Conservation (phyloP, 2,888 invertebrate species). For the Caenorhabditis sp. region DNA sequence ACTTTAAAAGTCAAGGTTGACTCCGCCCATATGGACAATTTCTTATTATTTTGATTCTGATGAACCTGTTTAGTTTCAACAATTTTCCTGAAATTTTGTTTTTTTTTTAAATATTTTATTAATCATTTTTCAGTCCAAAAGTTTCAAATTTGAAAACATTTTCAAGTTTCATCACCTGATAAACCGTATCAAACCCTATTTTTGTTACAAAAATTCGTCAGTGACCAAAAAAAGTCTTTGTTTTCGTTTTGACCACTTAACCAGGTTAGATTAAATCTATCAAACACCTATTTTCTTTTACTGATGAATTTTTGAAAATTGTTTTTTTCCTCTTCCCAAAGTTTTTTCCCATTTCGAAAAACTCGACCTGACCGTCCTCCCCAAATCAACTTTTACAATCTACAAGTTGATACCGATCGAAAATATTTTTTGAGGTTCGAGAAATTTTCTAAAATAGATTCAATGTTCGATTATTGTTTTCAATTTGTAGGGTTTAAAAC, state of each 20-base stretch:
- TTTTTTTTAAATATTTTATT: too few relatives aligned
- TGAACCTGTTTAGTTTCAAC: neutral
- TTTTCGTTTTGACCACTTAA: neutral
- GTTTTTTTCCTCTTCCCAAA: neutral
- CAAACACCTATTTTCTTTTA: neutral
- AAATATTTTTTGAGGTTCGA: neutral
- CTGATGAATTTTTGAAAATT: constrained; percentile 3
- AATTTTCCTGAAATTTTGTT: constrained; percentile 2
- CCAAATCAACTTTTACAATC: neutral
- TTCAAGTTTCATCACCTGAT: too few relatives aligned
- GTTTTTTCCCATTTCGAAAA: neutral
- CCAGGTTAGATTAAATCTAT: constrained; percentile 2
- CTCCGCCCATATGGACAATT: neutral
- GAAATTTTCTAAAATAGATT: neutral
- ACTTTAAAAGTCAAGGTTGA: neutral
- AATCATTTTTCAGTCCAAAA: too few relatives aligned
- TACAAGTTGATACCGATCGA: neutral
- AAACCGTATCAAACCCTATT: too few relatives aligned
- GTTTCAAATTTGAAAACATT: too few relatives aligned
- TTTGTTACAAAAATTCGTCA: too few relatives aligned
- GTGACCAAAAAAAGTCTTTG: neutral
- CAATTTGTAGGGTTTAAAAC: too few relatives aligned
- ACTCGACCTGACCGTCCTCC: neutral
- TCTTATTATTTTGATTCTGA: neutral
- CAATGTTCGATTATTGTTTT: neutral